phyloP scores from a whole-genome alignment of 2,113 vertebrate genomes.

The Fregetta grallaria region DNA sequence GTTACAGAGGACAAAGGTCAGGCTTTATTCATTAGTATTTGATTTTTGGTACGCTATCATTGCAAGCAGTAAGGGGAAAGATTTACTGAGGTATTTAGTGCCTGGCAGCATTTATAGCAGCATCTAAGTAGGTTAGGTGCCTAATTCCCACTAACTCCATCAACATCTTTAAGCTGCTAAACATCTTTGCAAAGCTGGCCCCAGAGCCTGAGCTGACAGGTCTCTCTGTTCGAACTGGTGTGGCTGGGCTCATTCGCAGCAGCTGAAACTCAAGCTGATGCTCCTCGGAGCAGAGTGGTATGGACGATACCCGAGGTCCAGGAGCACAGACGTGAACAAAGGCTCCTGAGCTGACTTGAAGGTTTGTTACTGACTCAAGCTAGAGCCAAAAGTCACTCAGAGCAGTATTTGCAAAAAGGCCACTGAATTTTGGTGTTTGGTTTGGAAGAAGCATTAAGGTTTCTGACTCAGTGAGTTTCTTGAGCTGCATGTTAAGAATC shows the following conservation, averaged over 20 bases:
- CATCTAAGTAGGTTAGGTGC: slow-evolving; percentile 64
- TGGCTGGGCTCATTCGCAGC: neutral
- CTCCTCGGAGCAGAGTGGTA: neutral
- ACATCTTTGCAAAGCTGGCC: neutral
- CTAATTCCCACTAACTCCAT: slow-evolving; percentile 62
- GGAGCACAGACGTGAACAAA: neutral
- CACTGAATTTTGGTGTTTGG: neutral
- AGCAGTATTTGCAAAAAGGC: neutral
- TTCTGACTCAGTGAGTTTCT: neutral
- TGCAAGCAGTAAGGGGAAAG: slow-evolving; percentile 6
- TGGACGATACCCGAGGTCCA: rapidly evolving
- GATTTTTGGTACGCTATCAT: slow-evolving; percentile 22
- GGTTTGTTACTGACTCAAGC: neutral
- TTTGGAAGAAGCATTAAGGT: neutral
- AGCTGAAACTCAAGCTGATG: neutral
- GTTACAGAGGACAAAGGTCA: slow-evolving; percentile 35
- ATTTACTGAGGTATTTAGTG: slow-evolving; percentile 51
- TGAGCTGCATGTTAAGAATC: neutral
- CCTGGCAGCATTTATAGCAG: slow-evolving; percentile 64
- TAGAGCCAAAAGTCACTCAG: neutral
- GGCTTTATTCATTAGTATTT: neutral
- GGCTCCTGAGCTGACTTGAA: rapidly evolving
- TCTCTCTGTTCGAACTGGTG: neutral
- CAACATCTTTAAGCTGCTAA: slow-evolving; percentile 45
- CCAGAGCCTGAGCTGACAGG: neutral